A percentile compares a stretch with the other conserved stretches of the same genome.
These are phyloP conservation scores for Enteromius treurensis DNA, from an alignment of 2,797 vertebrate species.

Conservation along the genomic window DNA sequence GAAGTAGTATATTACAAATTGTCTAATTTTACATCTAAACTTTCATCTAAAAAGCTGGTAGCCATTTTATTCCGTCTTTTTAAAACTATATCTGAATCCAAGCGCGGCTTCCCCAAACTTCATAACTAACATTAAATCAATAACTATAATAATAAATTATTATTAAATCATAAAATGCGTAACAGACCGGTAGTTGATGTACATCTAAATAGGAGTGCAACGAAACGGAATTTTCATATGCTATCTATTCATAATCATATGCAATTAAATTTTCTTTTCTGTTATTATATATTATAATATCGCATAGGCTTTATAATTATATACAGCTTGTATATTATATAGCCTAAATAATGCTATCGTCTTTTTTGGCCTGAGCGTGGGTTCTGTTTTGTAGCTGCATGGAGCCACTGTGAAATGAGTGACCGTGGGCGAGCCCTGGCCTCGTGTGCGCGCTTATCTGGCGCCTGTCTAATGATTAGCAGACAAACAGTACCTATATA, in stretches of 20 bases:
- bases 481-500: constrained; percentile 47
- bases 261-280: neutral
- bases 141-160: neutral
- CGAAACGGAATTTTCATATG: neutral
- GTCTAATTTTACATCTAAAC: neutral
- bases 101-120: neutral
- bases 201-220: neutral
- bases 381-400: neutral
- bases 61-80: neutral
- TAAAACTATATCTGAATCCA: neutral
- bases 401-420: constrained; percentile 44
- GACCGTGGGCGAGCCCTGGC: constrained; percentile 22
- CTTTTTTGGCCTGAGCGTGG: neutral
- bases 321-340: neutral
- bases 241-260: neutral
- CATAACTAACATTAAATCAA: neutral
- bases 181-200: neutral
- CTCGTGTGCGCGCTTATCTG: constrained; percentile 73
- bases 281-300: neutral
- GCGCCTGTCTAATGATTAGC: constrained; percentile 64
- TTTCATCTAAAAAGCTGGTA: neutral
- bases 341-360: neutral
- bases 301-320: neutral
- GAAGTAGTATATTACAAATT: neutral
- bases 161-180: neutral